Conservation (phyloP, 2,113 vertebrate species). For the Sturnus vulgaris region DNA sequence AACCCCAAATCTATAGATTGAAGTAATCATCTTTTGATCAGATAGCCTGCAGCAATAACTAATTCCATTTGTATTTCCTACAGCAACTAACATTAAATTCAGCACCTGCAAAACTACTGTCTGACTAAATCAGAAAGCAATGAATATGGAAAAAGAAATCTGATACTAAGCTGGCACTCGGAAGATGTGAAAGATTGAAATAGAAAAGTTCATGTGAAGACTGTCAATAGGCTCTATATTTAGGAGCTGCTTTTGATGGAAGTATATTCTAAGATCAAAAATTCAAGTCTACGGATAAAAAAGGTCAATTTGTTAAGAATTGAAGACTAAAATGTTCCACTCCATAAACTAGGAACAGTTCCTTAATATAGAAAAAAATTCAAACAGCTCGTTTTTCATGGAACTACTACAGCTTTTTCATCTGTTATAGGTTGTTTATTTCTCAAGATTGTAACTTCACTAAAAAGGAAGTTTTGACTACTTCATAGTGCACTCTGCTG, state of each 20-base stretch:
- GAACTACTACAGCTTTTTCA: not conserved
- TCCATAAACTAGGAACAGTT: slow-evolving; percentile 5
- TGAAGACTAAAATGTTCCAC: slow-evolving; percentile 44
- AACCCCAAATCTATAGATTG: not conserved
- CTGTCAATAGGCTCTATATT: slow-evolving; percentile 59
- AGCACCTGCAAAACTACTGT: slow-evolving; percentile 48
- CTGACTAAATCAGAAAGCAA: slow-evolving; percentile 42
- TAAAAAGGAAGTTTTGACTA: not conserved
- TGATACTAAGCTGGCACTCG: slow-evolving; percentile 52
- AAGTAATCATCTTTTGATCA: not conserved
- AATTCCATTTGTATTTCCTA: not conserved
- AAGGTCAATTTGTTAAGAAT: slow-evolving; percentile 55
- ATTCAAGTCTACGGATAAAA: slow-evolving; percentile 36
- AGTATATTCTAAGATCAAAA: slow-evolving; percentile 50
- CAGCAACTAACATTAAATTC: not conserved
- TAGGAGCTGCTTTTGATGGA: slow-evolving; percentile 55
- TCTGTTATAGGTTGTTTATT: not conserved
- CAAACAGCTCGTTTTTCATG: not conserved
- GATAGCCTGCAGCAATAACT: not conserved
- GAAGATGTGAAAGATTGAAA: slow-evolving; percentile 62
- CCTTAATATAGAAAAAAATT: slow-evolving; percentile 35
- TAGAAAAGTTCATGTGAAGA: slow-evolving; percentile 66
- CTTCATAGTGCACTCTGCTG: accelerated
- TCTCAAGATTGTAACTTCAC: not conserved
- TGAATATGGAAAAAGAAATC: slow-evolving; percentile 58